These are phyloP conservation scores for Corythoichthys haematopterus DNA, from an alignment of 2,113 vertebrate species.

Conservation along the genomic window DNA sequence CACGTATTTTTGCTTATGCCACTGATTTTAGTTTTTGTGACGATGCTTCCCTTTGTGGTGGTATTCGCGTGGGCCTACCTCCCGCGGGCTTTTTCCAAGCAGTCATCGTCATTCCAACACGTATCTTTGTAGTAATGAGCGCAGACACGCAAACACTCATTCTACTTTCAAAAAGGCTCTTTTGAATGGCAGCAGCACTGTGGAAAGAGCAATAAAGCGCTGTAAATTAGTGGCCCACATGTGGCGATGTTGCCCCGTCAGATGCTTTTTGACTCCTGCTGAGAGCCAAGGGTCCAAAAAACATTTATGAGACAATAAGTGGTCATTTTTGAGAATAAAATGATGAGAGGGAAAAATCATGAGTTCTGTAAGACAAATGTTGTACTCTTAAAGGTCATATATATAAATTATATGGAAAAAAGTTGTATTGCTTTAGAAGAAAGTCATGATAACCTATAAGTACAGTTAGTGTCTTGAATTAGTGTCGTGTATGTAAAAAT, in stretches of 20 bases:
- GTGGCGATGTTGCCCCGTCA: constrained; percentile 25
- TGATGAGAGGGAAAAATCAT: too few relatives aligned
- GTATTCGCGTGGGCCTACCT: not conserved
- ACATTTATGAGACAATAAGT: not conserved
- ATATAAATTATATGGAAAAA: too few relatives aligned
- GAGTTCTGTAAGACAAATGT: too few relatives aligned
- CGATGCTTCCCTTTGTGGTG: not conserved
- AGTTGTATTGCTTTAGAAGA: too few relatives aligned
- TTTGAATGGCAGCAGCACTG: constrained; percentile 17
- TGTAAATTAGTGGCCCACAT: constrained; percentile 37
- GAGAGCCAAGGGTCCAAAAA: not conserved
- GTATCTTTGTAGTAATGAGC: constrained; percentile 30
- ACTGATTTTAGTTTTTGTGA: not conserved
- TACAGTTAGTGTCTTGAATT: too few relatives aligned
- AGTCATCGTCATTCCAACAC: constrained; percentile 2
- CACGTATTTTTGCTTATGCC: not conserved
- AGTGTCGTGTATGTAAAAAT: too few relatives aligned
- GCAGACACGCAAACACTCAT: constrained; percentile 1
- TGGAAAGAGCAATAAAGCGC: constrained; percentile 27
- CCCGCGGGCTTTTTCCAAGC: not conserved
- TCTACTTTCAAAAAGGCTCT: constrained; percentile 26
- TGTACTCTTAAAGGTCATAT: too few relatives aligned
- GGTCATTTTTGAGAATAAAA: too few relatives aligned
- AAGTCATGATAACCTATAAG: too few relatives aligned
- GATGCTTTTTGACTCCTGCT: constrained; percentile 13